phyloP scores from a whole-genome alignment of 2,113 vertebrate species.

The Mellivora capensis region DNA sequence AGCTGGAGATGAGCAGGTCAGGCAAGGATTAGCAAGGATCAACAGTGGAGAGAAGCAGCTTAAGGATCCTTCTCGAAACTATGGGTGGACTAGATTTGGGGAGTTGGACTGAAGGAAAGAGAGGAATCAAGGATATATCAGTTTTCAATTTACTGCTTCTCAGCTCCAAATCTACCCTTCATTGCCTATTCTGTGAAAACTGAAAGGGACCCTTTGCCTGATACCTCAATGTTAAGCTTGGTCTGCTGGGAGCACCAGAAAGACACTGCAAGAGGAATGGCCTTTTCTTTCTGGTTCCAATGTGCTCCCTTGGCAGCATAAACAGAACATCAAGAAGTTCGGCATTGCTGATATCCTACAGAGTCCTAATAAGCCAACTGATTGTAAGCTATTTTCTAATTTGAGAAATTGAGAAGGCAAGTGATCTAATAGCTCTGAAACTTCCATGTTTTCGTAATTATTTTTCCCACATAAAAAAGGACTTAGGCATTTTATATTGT shows the following conservation, averaged over 20 bases:
- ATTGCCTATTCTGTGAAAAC: not conserved
- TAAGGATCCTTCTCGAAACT: not conserved
- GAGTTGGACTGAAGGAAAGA: not conserved
- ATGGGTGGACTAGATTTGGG: not conserved
- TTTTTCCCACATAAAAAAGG: not conserved
- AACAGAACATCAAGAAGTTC: not conserved
- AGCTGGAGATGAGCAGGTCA: not conserved
- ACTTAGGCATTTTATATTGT: not conserved
- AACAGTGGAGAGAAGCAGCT: not conserved
- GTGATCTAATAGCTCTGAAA: not conserved
- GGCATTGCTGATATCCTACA: not conserved
- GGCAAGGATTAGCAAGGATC: not conserved
- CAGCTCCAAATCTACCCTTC: not conserved
- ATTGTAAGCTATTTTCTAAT: conserved; percentile 21
- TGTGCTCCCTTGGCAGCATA: not conserved
- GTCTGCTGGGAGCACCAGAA: not conserved
- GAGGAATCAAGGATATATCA: not conserved
- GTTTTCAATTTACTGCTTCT: not conserved
- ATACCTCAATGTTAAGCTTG: not conserved
- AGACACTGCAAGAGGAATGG: not conserved
- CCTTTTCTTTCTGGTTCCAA: not conserved
- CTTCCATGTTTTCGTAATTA: not conserved
- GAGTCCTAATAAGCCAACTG: not conserved
- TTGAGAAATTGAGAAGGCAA: not conserved
- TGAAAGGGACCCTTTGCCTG: not conserved